These are phyloP conservation scores for Adelges cooleyi DNA, from an alignment of 1,140 invertebrate species.

Conservation along the genomic window DNA sequence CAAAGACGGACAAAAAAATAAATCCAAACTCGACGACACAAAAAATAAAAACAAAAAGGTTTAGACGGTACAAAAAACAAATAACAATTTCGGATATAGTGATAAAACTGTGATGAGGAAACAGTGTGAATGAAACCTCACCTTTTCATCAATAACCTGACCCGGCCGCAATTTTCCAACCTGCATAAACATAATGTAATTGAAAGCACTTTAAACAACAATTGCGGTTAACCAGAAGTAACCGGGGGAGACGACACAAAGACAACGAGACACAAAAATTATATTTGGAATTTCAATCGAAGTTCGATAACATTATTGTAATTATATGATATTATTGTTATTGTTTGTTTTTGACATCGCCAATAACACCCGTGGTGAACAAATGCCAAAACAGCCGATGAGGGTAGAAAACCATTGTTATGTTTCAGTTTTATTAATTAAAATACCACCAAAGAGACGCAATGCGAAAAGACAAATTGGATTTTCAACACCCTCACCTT, in stretches of 20 bases:
- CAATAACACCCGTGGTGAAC: neutral
- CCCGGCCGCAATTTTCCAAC: slow-evolving; percentile 63
- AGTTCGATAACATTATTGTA: neutral
- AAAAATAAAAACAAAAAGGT: slow-evolving; percentile 31
- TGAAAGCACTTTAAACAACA: slow-evolving; percentile 28
- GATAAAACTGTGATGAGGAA: slow-evolving; percentile 39
- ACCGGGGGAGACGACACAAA: slow-evolving; percentile 17
- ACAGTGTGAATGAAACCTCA: slow-evolving; percentile 49
- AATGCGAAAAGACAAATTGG: neutral
- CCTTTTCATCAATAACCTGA: slow-evolving; percentile 64
- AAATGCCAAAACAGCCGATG: slow-evolving; percentile 20
- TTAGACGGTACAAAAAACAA: slow-evolving; percentile 31
- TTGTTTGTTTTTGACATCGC: slow-evolving; percentile 4
- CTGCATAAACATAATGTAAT: slow-evolving; percentile 38
- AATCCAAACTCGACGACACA: slow-evolving; percentile 33
- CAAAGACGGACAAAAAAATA: slow-evolving; percentile 32
- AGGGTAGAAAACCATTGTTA: slow-evolving; percentile 24
- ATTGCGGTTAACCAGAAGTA: slow-evolving; percentile 8
- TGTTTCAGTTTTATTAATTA: slow-evolving; percentile 24
- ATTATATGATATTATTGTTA: neutral
- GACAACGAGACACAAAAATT: slow-evolving; percentile 20
- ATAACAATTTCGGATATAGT: slow-evolving; percentile 46
- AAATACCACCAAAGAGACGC: neutral
- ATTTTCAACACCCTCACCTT: slow-evolving; percentile 60
- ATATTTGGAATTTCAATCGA: neutral